A percentile compares a stretch with the other conserved stretches of the same genome.
These are phyloP conservation scores for Mus caroli DNA, from an alignment of 2,797 vertebrate species.

Conservation along the genomic window DNA sequence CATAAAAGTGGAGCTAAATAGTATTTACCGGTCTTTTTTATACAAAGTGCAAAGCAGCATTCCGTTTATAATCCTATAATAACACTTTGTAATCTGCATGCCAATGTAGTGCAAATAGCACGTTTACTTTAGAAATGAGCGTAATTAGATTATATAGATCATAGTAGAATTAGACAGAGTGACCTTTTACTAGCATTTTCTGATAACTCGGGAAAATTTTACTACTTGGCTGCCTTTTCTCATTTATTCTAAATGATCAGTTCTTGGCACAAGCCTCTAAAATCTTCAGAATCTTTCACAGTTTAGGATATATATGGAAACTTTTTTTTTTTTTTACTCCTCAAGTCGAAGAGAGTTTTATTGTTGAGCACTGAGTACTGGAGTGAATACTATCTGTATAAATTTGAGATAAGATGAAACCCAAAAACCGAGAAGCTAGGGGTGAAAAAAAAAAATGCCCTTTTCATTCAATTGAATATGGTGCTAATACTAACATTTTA, in stretches of 20 bases:
- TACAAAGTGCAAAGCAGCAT: conserved; percentile 74
- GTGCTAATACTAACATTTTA: conserved; percentile 11
- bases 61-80: conserved; percentile 81
- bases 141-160: conserved; percentile 81
- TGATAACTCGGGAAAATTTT: conserved; percentile 80
- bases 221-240: conserved; percentile 76
- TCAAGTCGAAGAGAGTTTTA: not conserved
- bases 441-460: not conserved
- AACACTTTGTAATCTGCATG: conserved; percentile 70
- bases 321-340: not conserved
- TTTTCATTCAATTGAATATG: not conserved
- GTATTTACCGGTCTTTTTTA: conserved; percentile 80
- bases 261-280: conserved; percentile 64
- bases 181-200: conserved; percentile 74
- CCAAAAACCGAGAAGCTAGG: not conserved
- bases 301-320: conserved; percentile 30
- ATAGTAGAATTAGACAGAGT: conserved; percentile 71
- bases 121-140: conserved; percentile 80
- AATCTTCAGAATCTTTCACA: conserved; percentile 70
- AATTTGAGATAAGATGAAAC: not conserved
- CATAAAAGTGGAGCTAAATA: conserved; percentile 77
- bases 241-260: conserved; percentile 67
- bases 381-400: not conserved
- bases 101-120: conserved; percentile 74
- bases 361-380: not conserved